These are phyloP conservation scores for Callosobruchus maculatus DNA, from an alignment of 2,888 invertebrate genomes.

Conservation along the genomic window DNA sequence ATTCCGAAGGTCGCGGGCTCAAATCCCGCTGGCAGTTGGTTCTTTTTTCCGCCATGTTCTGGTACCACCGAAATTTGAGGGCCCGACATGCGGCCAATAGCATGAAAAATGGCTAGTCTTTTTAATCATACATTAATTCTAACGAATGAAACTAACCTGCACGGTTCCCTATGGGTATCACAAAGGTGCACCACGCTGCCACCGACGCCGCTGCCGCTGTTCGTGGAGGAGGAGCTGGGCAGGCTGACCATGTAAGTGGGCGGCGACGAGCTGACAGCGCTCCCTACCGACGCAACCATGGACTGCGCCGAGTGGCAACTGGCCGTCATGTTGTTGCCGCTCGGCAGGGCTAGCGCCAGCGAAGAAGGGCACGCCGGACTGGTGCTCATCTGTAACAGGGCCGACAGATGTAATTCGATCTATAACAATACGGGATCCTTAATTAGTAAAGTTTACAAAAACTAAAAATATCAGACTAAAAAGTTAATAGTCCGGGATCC, in stretches of 20 bases:
- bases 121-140: too few species aligned
- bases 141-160: not conserved
- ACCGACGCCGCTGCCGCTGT: constrained; percentile 18
- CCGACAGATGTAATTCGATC: not conserved
- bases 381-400: not conserved
- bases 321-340: not conserved
- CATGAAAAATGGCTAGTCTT: too few species aligned
- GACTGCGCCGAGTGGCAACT: not conserved
- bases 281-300: too few species aligned
- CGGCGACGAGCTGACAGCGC: not conserved
- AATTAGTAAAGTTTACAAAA: too few species aligned
- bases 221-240: not conserved
- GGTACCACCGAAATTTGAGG: too few species aligned
- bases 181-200: constrained; percentile 22
- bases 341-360: not conserved
- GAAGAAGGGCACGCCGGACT: not conserved
- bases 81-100: too few species aligned
- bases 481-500: too few species aligned
- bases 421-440: not conserved
- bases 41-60: too few species aligned
- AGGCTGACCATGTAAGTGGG: not conserved
- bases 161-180: constrained; percentile 33
- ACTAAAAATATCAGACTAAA: too few species aligned
- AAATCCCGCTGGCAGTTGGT: too few species aligned
- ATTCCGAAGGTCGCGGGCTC: too few species aligned